These are phyloP conservation scores for Tortrix viridana DNA, from an alignment of 2,888 invertebrate species.

Conservation along the genomic window DNA sequence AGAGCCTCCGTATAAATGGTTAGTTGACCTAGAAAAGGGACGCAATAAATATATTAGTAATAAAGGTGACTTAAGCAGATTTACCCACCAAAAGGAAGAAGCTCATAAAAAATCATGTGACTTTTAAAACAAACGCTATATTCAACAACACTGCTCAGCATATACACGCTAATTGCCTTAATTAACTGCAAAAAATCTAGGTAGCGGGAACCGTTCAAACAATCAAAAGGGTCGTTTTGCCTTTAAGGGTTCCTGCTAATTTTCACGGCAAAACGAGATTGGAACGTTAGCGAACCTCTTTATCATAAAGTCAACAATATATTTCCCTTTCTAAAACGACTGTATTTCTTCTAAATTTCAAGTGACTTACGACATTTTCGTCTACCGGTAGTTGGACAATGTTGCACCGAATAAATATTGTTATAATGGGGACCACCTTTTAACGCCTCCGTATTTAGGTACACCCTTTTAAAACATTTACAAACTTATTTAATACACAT, in stretches of 20 bases:
- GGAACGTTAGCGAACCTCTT: constrained; percentile 55
- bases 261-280: constrained; percentile 53
- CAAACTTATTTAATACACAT: constrained; percentile 41
- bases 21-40: too few species aligned
- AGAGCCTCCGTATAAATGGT: too few species aligned
- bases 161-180: constrained; percentile 8
- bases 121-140: neutral
- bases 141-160: constrained; percentile 2
- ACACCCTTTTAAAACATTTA: constrained; percentile 55
- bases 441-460: constrained; percentile 74
- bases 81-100: neutral
- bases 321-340: neutral
- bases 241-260: constrained; percentile 53
- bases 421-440: constrained; percentile 66
- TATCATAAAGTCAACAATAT: constrained; percentile 59
- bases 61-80: neutral
- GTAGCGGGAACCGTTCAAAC: constrained; percentile 1
- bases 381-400: constrained; percentile 4
- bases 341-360: neutral
- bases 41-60: too few species aligned
- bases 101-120: neutral
- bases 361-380: constrained; percentile 3
- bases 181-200: constrained; percentile 9
- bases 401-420: constrained; percentile 55
- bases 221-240: constrained; percentile 12